Evolutionary conservation across 2,797 vertebrate genomes (phyloP), one percentile per base, ranked within the genome.

Genomic region (Delichon dasypus): DNA sequence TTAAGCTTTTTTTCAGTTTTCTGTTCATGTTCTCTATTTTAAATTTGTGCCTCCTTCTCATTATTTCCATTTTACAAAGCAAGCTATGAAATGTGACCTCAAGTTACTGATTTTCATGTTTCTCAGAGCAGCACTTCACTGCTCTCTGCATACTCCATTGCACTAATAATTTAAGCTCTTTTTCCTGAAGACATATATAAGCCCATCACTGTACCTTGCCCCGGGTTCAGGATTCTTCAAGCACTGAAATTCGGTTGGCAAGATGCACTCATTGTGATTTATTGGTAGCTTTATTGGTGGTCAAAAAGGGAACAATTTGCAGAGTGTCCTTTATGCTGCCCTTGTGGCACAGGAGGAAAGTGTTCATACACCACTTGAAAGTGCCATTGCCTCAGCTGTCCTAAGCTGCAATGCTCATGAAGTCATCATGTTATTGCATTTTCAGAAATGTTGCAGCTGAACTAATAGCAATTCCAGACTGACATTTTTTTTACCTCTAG

Each of bases 91-190:
- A 94, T 57, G 60, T 92, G 88, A 84, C 76, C 82, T 85, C 34
- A 40, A 72, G 66, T 86, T 91, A 74, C 72, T 57, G 73, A 89
- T 84, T 94, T 93, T 83, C 58, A 17, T 57, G 71, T 84, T 93
- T 81, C 76, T 83, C 0, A 0, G 34, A 92, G 66, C 73, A 79
- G 45, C 0, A 5, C 89, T 91, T 91, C 73, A 6, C 62, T 85
- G 88, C 73, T 91, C 14, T 76, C 55, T 83, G 45, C 73, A 79
- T 90, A 76, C 89, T 85, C 60, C 82, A 70, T 79, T 95, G 77
- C 89, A 60, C 74, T 93, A 66, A 84, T 67, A 91, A 82, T 88
- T 90, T 81, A 80, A 94, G 70, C 83, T 78, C 42, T 70, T 85
- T 94, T 92, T 94, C 79, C 58, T 57, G 55, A 64, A 72, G 55